Conservation (phyloP, 2,888 invertebrate species). For the Lochmaea capreae region DNA sequence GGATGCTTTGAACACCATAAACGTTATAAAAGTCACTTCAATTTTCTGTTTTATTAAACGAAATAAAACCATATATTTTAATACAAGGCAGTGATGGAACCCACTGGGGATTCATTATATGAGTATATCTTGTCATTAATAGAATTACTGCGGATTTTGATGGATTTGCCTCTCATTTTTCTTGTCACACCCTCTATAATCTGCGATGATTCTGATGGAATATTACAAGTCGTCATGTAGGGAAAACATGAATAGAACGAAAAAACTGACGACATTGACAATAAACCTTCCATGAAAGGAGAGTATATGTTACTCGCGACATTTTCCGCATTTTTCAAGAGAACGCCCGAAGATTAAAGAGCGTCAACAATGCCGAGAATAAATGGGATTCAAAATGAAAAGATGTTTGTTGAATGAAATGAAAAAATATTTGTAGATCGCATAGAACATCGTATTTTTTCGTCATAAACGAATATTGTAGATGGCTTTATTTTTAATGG, state of each 20-base stretch:
- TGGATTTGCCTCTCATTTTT: background rate
- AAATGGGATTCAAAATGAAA: conserved; percentile 39
- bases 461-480: conserved; percentile 9
- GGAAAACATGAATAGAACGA: conserved; percentile 38
- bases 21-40: too few species aligned
- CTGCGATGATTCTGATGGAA: conserved; percentile 36
- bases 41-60: too few species aligned
- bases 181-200: conserved; percentile 30
- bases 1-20: too few species aligned
- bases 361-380: conserved; percentile 33
- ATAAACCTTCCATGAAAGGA: conserved; percentile 40
- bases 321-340: conserved; percentile 38
- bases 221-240: conserved; percentile 39
- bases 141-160: too few species aligned
- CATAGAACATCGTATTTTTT: conserved; percentile 24
- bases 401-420: conserved; percentile 33
- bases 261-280: conserved; percentile 41
- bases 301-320: conserved; percentile 36
- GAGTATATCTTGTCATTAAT: too few species aligned
- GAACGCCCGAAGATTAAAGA: conserved; percentile 36
- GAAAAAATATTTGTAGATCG: conserved; percentile 34
- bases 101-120: too few species aligned
- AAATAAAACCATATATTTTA: too few species aligned
- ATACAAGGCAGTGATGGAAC: too few species aligned
- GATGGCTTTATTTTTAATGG: background rate